Evolutionary conservation across 2,797 vertebrate genomes (phyloP), one percentile per base, ranked within the genome.

Genomic region (Smutsia temminckii): DNA sequence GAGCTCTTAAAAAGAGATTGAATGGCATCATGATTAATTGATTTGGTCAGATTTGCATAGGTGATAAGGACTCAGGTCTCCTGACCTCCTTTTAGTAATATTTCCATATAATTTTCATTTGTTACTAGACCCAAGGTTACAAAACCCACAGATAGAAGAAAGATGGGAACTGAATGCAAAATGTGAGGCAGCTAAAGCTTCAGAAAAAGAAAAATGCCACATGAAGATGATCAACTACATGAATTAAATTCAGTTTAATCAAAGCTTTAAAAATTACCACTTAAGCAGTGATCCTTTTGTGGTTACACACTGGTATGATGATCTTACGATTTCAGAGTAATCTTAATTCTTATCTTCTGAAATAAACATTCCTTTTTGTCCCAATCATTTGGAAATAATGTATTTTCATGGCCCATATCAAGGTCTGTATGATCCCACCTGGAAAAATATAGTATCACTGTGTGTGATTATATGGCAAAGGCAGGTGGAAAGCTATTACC

Each of bases 11-110:
- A 87, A 92, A 95, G 69, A 93, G 92, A 92, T 63, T 88, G 63
- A 74, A 23, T 89, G 78, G 16, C 74, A 21, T 46, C 93, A 53
- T 61, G 14, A 29, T 72, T 75, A 80, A 93, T 85, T 89, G 86
- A 93, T 91, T 84, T 80, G 49, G 18, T 81, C 27, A 94, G 11
- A 91, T 61, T 94, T 69, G 63, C 40, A 91, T 61, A 93, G 55
- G 51, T 91, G 75, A 81, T 71, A 95, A 68, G 32, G 17, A 72
- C 12, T 84, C 94, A 53, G 18, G 32, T 89, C 34, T 88, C 4
- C 10, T 94, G 25, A 95, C 3, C n/a, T 10, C 17, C 34, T 27
- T 49, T 95, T 68, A 79, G 10, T 78, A 79, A 61, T 91, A 63
- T 84, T 83, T 85, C 8, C 6, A 37, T 81, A 49, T 72, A 59